These are phyloP conservation scores for Neodiprion lecontei DNA, from an alignment of 1,140 invertebrate genomes.

Conservation along the genomic window DNA sequence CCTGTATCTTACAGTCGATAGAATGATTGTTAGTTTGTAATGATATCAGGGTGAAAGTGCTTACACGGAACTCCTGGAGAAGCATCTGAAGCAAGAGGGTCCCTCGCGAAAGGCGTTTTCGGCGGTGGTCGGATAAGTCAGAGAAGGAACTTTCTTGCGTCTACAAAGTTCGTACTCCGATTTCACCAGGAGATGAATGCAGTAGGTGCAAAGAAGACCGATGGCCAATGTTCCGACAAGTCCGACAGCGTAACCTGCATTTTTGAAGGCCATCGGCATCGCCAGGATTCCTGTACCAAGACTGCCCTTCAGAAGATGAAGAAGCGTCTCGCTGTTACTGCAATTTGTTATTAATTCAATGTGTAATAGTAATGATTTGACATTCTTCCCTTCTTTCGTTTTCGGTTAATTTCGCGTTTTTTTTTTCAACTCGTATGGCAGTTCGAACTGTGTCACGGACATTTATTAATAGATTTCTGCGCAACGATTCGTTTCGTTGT, in stretches of 20 bases:
- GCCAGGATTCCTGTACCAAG: slow-evolving; percentile 90
- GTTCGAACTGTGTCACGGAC: background rate
- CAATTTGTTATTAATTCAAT: slow-evolving; percentile 19
- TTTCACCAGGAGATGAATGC: slow-evolving; percentile 76
- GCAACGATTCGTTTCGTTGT: too few species aligned
- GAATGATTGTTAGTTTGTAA: too few species aligned
- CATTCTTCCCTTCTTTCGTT: background rate
- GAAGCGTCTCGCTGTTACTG: slow-evolving; percentile 80
- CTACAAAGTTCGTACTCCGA: slow-evolving; percentile 76
- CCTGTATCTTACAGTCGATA: too few species aligned
- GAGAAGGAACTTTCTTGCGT: slow-evolving; percentile 69
- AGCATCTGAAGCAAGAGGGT: slow-evolving; percentile 65
- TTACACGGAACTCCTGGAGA: slow-evolving; percentile 69
- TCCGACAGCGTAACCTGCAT: slow-evolving; percentile 78
- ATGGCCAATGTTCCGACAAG: slow-evolving; percentile 72
- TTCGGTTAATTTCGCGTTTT: background rate
- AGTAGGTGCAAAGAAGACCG: slow-evolving; percentile 79
- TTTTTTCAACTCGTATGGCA: background rate
- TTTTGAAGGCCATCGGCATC: slow-evolving; percentile 84
- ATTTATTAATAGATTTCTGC: too few species aligned
- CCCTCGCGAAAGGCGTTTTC: slow-evolving; percentile 75
- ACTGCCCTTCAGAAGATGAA: slow-evolving; percentile 85
- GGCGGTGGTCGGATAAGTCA: slow-evolving; percentile 75
- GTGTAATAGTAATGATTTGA: background rate
- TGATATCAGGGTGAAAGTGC: slow-evolving; percentile 35